Conservation (phyloP, 2,888 invertebrate species). For the Morpho achilles region DNA sequence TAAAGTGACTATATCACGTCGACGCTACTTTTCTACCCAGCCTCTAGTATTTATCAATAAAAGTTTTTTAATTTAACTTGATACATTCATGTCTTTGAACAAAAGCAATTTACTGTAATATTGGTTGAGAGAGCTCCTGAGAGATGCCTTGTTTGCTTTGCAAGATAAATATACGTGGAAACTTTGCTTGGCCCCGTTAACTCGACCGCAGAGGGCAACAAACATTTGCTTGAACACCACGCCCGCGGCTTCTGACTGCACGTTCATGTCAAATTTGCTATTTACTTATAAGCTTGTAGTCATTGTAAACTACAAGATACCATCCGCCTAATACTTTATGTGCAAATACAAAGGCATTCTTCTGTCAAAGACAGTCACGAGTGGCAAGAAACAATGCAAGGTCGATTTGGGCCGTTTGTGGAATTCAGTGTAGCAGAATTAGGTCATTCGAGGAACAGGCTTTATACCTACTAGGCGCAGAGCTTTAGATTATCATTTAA, state of each 20-base stretch:
- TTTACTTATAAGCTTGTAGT: slow-evolving; percentile 12
- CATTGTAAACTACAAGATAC: slow-evolving; percentile 1
- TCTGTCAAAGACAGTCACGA: slow-evolving; percentile 7
- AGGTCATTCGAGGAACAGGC: slow-evolving; percentile 10
- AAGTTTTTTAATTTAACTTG: slow-evolving; percentile 15
- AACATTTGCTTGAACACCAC: slow-evolving; percentile 27
- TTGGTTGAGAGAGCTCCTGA: slow-evolving; percentile 17
- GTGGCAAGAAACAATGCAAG: slow-evolving; percentile 13
- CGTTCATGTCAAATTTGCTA: slow-evolving; percentile 13
- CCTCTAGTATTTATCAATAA: too few relatives aligned
- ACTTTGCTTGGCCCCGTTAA: slow-evolving; percentile 38
- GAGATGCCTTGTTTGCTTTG: slow-evolving; percentile 37
- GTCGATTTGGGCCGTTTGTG: slow-evolving; percentile 11
- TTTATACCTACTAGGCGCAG: background rate
- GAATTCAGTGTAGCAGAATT: slow-evolving; percentile 10
- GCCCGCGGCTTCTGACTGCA: slow-evolving; percentile 19
- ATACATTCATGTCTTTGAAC: slow-evolving; percentile 13
- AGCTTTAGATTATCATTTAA: too few relatives aligned
- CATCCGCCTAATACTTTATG: slow-evolving; percentile 9
- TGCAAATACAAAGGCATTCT: slow-evolving; percentile 6
- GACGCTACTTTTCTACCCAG: too few relatives aligned
- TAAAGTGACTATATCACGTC: too few relatives aligned
- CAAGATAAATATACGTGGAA: slow-evolving; percentile 35
- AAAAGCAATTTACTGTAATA: slow-evolving; percentile 24
- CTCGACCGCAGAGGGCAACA: slow-evolving; percentile 32